These are phyloP conservation scores for Pycnomerus fuliginosus DNA, from an alignment of 2,888 invertebrate genomes.

Conservation along the genomic window DNA sequence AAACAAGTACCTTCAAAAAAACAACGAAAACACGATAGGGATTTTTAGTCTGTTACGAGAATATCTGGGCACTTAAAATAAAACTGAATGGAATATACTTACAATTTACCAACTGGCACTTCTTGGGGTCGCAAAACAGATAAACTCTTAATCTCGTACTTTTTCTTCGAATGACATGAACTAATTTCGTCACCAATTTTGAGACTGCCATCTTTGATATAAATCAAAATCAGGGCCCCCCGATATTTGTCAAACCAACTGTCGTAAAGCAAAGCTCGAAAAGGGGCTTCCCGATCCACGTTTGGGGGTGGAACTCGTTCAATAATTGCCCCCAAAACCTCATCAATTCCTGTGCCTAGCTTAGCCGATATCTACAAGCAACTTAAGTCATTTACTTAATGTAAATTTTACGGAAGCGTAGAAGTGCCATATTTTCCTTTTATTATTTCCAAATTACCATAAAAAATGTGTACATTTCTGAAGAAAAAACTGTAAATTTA, in stretches of 20 bases:
- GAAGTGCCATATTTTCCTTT: no score
- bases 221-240: slow-evolving; percentile 76
- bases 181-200: slow-evolving; percentile 74
- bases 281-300: slow-evolving; percentile 59
- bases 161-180: slow-evolving; percentile 69
- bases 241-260: slow-evolving; percentile 90
- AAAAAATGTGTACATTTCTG: no score
- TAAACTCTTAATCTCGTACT: slow-evolving; percentile 76
- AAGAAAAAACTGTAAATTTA: no score
- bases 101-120: slow-evolving; percentile 63
- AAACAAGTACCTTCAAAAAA: no score
- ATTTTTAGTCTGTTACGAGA: no score
- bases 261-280: slow-evolving; percentile 87
- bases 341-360: slow-evolving; percentile 78
- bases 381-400: no score
- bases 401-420: no score
- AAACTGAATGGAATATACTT: slow-evolving; percentile 40
- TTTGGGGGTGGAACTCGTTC: slow-evolving; percentile 74
- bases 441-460: no score
- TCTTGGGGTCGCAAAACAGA: slow-evolving; percentile 80
- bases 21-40: no score
- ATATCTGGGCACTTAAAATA: no score
- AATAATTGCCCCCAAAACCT: slow-evolving; percentile 76
- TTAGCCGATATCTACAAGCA: slow-evolving; percentile 83
- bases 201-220: slow-evolving; percentile 75